Conservation (phyloP, 2,113 vertebrate genomes). For the Nothoprocta pentlandii region DNA sequence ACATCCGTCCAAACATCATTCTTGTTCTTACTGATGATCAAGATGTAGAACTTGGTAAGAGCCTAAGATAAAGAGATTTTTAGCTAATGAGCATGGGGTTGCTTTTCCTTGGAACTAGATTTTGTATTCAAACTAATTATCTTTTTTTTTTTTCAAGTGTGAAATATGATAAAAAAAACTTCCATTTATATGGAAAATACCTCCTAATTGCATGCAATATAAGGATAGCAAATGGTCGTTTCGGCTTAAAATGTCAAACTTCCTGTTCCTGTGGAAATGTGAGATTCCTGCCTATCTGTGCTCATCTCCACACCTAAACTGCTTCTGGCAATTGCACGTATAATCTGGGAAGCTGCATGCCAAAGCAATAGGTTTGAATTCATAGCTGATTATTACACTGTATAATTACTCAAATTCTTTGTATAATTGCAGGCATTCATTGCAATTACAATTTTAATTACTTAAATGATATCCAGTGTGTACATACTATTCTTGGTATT, state of each 20-base stretch:
- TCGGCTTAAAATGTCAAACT: not conserved
- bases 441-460: not conserved
- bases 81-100: not conserved
- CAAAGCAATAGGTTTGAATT: constrained; percentile 19
- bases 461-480: not conserved
- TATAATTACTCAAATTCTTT: not conserved
- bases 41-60: constrained; percentile 94
- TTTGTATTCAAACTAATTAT: not conserved
- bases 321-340: not conserved
- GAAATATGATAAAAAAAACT: not conserved
- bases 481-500: not conserved
- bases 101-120: not conserved
- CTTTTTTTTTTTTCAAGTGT: not conserved
- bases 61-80: not conserved
- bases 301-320: not conserved
- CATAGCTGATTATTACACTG: not conserved
- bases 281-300: not conserved
- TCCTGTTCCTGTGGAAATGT: not conserved
- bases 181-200: not conserved
- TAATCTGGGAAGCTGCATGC: not conserved
- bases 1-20: constrained; percentile 97
- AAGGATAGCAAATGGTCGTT: not conserved
- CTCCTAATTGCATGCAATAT: not conserved
- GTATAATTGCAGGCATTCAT: constrained; percentile 14
- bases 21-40: constrained; percentile 96